phyloP scores from a whole-genome alignment of 37 sponge, comb jelly and placozoan genomes.

The Lycopodina hypogea region DNA sequence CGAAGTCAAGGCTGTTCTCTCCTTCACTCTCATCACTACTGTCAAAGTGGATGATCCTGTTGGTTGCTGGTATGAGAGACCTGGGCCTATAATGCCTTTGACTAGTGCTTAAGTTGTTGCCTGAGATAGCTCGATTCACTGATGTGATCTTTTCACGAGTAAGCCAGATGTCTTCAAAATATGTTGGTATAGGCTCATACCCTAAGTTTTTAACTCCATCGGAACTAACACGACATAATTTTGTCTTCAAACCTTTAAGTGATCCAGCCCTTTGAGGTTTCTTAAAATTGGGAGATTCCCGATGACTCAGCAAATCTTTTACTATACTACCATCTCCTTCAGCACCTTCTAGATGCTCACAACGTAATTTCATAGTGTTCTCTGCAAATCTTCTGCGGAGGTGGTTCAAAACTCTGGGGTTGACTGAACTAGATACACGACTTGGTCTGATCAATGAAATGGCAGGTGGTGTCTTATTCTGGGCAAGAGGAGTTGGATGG shows the following conservation, averaged over 20 bases:
- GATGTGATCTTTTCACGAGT: not conserved
- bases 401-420: not conserved
- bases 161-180: not conserved
- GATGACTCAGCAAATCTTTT: no score
- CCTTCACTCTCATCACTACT: not conserved
- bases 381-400: no score
- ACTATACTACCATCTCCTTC: no score
- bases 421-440: not conserved
- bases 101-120: not conserved
- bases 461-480: not conserved
- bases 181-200: slow-evolving; percentile 1
- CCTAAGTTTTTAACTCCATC: slow-evolving; percentile 11
- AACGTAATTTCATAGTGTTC: no score
- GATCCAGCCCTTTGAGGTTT: not conserved
- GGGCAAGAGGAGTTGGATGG: no score
- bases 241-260: not conserved
- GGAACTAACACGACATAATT: not conserved
- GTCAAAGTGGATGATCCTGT: not conserved
- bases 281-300: no score
- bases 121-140: not conserved
- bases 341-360: no score
- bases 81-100: slow-evolving; percentile 1
- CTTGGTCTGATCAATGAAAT: not conserved
- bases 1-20: slow-evolving; percentile 3
- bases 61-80: slow-evolving; percentile 5